Base-by-base conservation (phyloP, 2,113 vertebrate genomes). In the Limanda limanda region DNA sequence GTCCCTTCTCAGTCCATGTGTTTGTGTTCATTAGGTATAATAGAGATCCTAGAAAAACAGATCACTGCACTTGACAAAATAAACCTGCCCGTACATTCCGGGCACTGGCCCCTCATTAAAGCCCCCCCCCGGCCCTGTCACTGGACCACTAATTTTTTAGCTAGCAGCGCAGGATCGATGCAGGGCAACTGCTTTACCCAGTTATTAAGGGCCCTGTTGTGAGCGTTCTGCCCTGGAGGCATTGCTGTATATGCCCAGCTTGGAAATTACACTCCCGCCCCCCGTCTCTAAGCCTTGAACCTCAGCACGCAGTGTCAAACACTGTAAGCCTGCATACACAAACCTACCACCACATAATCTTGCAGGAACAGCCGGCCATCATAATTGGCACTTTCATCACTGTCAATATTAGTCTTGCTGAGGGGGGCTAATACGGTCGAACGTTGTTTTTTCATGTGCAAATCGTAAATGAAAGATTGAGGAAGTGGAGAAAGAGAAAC, bases 21-120 rank as follows among this genome's bases (percentile, higher is more conserved):
- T 89, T 92, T 93, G 81, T 90, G 83, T 92, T 90, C 90, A 92
- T 94, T 91, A 90, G 85, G 42, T 77, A 92, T 89, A 91, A 88
- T 89, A 86, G 76, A 80, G 84, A 90, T 89, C 83, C 81, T 91
- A 88, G 83, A 89, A 92, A 91, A 93, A 92, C 89, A 91, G 86
- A 93, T 93, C 88, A 85, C 75, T 72, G 84, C 74, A 83, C 86
- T 85, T 88, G 87, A 88, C 86, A 76, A 92, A 94, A 94, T 91
- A 93, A 92, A 92, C 91, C 88, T 70, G 72, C 76, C 35, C 25
- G 40, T 90, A 83, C 88, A 92, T 91, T 92, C 86, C 88, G 91
- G 90, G 81, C 80, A 71, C 64, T 37, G 68, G 86, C 76, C 83
- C 89, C 91, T 93, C 87, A 92, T 93, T 94, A 93, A 87, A 72